phyloP scores from a whole-genome alignment of 30 jellyfish, hydroid and myxozoan species.

The Hydractinia echinata region DNA sequence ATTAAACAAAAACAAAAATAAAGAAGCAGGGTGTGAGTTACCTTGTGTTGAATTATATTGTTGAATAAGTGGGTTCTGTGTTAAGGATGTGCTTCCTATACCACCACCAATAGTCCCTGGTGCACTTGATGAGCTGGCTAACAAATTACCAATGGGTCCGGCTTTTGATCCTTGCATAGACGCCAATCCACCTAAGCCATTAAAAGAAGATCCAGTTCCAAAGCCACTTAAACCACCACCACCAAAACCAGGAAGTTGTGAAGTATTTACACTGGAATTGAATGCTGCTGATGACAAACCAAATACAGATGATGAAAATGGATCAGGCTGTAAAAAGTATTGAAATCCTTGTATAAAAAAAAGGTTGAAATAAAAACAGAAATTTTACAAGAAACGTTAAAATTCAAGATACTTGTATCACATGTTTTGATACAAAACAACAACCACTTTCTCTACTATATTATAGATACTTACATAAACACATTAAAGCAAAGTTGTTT shows the following conservation, averaged over 20 bases:
- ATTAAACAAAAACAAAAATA: too few species aligned
- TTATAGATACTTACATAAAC: too few species aligned
- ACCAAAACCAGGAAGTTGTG: constrained; percentile 63
- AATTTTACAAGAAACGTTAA: too few species aligned
- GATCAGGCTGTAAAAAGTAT: constrained; percentile 27
- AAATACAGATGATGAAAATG: constrained; percentile 40
- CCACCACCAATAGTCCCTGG: constrained; percentile 27
- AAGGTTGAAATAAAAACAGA: background rate
- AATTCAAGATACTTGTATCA: too few species aligned
- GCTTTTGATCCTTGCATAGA: constrained; percentile 55
- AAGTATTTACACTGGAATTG: constrained; percentile 12
- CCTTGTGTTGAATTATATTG: background rate
- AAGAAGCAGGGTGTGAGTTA: too few species aligned
- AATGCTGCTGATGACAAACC: constrained; percentile 35
- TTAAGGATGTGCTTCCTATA: background rate
- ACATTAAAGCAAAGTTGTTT: too few species aligned
- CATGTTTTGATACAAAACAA: too few species aligned
- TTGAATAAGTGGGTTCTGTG: constrained; percentile 32
- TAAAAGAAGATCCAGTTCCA: constrained; percentile 53
- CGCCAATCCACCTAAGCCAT: constrained; percentile 72
- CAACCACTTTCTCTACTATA: too few species aligned
- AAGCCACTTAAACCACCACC: constrained; percentile 67
- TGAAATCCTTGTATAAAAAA: background rate
- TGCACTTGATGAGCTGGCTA: background rate
- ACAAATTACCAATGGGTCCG: constrained; percentile 34